Conservation (phyloP, 2,888 invertebrate genomes). For the Lasiommata megera region DNA sequence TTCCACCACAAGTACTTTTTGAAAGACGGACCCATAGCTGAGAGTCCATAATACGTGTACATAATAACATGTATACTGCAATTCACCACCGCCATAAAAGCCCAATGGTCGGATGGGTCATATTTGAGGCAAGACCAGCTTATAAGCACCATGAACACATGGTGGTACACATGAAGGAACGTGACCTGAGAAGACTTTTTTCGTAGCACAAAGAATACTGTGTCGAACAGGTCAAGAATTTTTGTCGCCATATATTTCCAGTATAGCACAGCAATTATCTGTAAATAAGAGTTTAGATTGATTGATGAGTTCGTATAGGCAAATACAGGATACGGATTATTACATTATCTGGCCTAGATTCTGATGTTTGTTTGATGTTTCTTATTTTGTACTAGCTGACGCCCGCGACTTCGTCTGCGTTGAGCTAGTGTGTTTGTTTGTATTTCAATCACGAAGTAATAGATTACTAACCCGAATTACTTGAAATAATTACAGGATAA, state of each 20-base stretch:
- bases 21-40: conserved; percentile 85
- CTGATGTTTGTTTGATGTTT: too few species aligned
- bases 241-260: conserved; percentile 89
- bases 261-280: conserved; percentile 45
- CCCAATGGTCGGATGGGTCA: conserved; percentile 87
- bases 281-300: conserved; percentile 20
- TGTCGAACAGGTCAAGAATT: conserved; percentile 86
- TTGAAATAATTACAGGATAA: too few species aligned
- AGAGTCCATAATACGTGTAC: conserved; percentile 87
- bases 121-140: conserved; percentile 87
- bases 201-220: conserved; percentile 91
- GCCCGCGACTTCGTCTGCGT: too few species aligned
- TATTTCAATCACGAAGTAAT: too few species aligned
- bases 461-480: too few species aligned
- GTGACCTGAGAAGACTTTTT: conserved; percentile 87
- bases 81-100: conserved; percentile 85
- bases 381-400: too few species aligned
- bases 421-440: too few species aligned
- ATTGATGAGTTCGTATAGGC: neutral
- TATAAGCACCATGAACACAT: conserved; percentile 85
- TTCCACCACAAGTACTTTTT: conserved; percentile 91
- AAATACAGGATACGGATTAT: too few species aligned
- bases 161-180: conserved; percentile 93
- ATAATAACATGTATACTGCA: conserved; percentile 86
- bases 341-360: too few species aligned